A percentile compares a stretch with the other conserved stretches of the same genome.
Conservation (phyloP, 2,888 invertebrate species). For the Eupithecia abbreviata region DNA sequence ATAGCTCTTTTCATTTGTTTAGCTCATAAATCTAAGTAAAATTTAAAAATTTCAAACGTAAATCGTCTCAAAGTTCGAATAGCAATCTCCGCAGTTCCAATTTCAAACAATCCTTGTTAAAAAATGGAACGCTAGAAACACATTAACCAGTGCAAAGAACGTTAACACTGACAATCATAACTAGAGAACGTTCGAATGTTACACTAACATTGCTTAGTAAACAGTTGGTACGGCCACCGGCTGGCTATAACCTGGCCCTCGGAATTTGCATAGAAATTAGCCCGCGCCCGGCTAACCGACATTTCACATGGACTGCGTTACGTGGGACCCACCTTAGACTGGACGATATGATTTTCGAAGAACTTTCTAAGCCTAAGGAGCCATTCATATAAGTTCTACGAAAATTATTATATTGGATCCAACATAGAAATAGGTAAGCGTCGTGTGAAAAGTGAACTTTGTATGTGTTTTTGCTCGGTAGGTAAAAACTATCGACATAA, state of each 20-base stretch:
- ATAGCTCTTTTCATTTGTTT: too few relatives aligned
- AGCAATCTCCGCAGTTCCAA: neutral
- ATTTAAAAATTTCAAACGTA: neutral
- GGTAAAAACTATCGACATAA: too few relatives aligned
- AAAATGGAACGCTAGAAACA: neutral
- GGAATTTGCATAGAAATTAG: conserved; percentile 80
- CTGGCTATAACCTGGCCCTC: conserved; percentile 34
- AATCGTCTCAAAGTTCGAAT: neutral
- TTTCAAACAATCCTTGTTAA: neutral
- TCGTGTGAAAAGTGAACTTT: too few relatives aligned
- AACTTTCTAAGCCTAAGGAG: neutral
- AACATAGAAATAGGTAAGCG: too few relatives aligned
- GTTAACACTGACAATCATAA: neutral
- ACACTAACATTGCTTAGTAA: neutral
- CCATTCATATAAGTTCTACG: too few relatives aligned
- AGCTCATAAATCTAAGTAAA: too few relatives aligned
- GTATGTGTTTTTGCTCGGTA: too few relatives aligned
- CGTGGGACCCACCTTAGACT: conserved; percentile 38
- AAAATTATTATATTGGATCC: too few relatives aligned
- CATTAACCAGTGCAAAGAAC: neutral
- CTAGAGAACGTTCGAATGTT: conserved; percentile 10
- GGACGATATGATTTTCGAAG: neutral
- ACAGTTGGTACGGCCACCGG: conserved; percentile 24
- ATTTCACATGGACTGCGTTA: conserved; percentile 67
- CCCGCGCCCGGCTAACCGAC: conserved; percentile 63